Base-by-base conservation (phyloP, 2,113 vertebrate species). In the Thunnus maccoyii region DNA sequence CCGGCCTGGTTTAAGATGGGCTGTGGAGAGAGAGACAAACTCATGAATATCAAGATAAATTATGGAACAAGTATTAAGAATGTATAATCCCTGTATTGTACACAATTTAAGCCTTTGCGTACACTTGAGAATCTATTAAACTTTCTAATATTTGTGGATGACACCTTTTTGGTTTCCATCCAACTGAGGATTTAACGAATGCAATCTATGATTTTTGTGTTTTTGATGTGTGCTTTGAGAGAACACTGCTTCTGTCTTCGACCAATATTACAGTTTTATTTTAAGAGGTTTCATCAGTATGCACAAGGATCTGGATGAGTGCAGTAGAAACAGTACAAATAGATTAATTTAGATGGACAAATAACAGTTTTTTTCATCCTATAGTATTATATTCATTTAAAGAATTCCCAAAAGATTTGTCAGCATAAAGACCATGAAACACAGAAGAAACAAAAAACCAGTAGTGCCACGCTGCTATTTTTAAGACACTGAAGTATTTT, bases 1-100 rank as follows among this genome's bases (percentile, higher is more conserved):
- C 97, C 97, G 0, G 94, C 96, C 77, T 94, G 96, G 66, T 96
- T 98, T 60, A 99, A 17, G 80, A 97, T 77, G 0, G 98, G 97
- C 98, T 99, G 92, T 22, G 54, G 78, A 84, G 30, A 41, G n/a
- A 77, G 10, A 90, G 72, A 72, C 27, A 71, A 63, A 78, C 55
- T 54, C 64, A n/a, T 86, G 36, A 85, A 63, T 41, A 41, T 64
- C 17, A 20, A 75, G 41, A 77, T 48, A 4, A 50, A 66, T 60
- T 52, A 56, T 9, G 3, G 1, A 16, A 58, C 8, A 41, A 68
- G 41, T 47, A 72, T 61, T 54, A 66, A n/a, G 32, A 54, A 78
- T 13, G 14, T 5, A 54, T 16, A 16, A 25, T 16, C 47, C 14
- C 16, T 57, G 41, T 12, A 1, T 22, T 56, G 16, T 3, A 30